Base-by-base conservation (phyloP, 2,888 invertebrate genomes). In the Macrostomum cliftonense region DNA sequence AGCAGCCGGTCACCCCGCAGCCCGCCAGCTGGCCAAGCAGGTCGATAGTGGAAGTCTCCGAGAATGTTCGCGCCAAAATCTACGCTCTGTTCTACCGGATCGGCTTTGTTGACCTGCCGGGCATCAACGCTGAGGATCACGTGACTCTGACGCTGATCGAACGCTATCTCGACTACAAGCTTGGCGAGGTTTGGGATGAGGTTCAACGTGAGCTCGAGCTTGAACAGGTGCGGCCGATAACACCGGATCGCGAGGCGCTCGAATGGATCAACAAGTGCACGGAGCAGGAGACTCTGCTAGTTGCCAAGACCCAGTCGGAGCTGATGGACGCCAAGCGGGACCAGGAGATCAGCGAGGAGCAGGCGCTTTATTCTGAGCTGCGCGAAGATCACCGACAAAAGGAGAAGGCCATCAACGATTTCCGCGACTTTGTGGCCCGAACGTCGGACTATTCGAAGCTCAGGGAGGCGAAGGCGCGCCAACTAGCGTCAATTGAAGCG, bases 121-220 rank as follows among this genome's bases (percentile, higher is more conserved):
- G 68, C 9, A 53, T 70, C 20, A 59, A 59, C 11, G 63, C 64
- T 17, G 62, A 64, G 48, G 70, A 70, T 54, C 67, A 67, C 51
- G 60, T 70, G 7, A 70, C 70, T 1, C 56, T 70, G 37, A 62
- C 63, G 28, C 62, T 70, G 20, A 63, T 70, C 44, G 67, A 70
- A 55, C 65, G 68, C 55, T 70, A 68, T 56, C 55, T 70, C 16
- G 67, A 69, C 55, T 64, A 70, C 52, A 70, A 70, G 63, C 65
- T 67, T 54, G 68, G 69, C 39, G 69, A 70, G 48, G 68, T 70
- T n/a, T 68, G 68, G 67, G 61, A 59, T 16, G 70, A 70, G 54
- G 57, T 62, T 2, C 58, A 64, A 36, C 54, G 54, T 17, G 70
- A 70, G 54, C 54, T 70, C 19, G 59, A 61, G 39, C 55, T 54